Evolutionary conservation across 2,113 vertebrate genomes (phyloP), one percentile per base, ranked within the genome.

Genomic region (Connochaetes taurinus): DNA sequence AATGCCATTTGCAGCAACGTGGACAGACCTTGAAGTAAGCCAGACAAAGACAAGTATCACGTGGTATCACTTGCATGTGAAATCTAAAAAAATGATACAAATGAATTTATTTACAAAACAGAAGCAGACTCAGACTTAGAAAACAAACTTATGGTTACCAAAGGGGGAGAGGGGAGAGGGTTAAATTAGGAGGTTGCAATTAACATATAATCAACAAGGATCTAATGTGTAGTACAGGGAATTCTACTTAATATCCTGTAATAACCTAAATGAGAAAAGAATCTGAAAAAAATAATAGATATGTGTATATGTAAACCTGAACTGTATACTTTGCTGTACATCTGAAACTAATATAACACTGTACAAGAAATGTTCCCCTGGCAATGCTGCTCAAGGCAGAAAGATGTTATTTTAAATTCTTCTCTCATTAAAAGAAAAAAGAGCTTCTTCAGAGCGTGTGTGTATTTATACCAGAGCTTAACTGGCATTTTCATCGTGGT

Each of bases 351-450:
- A 81, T 17, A 50, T 47, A 19, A 33, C 16, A 80, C 29, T 11
- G 9, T 50, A 33, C 92, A 60, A 88, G 81, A 60, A 94, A 91
- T 85, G 83, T 50, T 95, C 86, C 31, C 67, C 40, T 67, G 33
- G 76, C 84, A 62, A 78, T 90, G 21, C 36, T 82, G 47, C 80
- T 94, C 60, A 86, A 47, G 40, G 87, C 58, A 94, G 81, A 96
- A 96, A 67, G 57, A 90, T 96, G 58, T 86, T 95, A 95, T 97
- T 98, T 95, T 90, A 93, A 97, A 97, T 92, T 97, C 90, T 89
- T 64, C 84, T 94, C 87, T 98, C 74, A 96, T 94, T 98, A 98
- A 85, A 90, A 94, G 86, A 74, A 93, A 88, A 98, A 88, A 67
- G 12, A 91, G 93, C 84, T 92, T 96, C 91, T 89, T 97, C 85